Percentiles rank a stretch among this genome's conserved stretches.
These are phyloP conservation scores for Polypedilum vanderplanki DNA, from an alignment of 1,140 invertebrate genomes.

Conservation along the genomic window DNA sequence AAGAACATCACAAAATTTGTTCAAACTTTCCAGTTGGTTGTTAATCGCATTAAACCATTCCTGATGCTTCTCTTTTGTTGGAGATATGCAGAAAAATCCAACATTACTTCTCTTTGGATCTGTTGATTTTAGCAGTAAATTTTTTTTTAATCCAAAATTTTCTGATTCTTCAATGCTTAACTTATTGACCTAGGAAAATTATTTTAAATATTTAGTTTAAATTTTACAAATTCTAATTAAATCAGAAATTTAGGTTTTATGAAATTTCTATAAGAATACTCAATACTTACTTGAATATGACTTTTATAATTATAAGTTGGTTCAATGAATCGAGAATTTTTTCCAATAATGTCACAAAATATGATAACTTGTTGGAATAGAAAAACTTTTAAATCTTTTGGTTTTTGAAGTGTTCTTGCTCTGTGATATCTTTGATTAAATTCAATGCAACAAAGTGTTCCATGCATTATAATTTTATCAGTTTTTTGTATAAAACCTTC, in stretches of 20 bases:
- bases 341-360: slow-evolving; percentile 89
- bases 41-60: slow-evolving; percentile 80
- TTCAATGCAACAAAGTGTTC: slow-evolving; percentile 76
- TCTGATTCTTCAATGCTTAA: slow-evolving; percentile 61
- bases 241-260: background rate
- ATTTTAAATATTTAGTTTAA: background rate
- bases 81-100: slow-evolving; percentile 67
- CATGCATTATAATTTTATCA: slow-evolving; percentile 90
- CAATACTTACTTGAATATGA: slow-evolving; percentile 78
- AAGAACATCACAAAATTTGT: too few relatives aligned
- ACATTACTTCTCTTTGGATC: slow-evolving; percentile 67
- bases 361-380: slow-evolving; percentile 98
- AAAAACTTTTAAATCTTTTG: slow-evolving; percentile 91
- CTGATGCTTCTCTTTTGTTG: slow-evolving; percentile 54
- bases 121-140: slow-evolving; percentile 76
- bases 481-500: slow-evolving; percentile 97
- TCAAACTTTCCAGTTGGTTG: slow-evolving; percentile 65
- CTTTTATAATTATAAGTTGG: slow-evolving; percentile 95
- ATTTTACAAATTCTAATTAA: background rate
- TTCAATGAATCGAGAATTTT: slow-evolving; percentile 89
- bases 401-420: slow-evolving; percentile 50
- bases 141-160: slow-evolving; percentile 46
- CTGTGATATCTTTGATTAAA: slow-evolving; percentile 48
- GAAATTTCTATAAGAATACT: too few relatives aligned
- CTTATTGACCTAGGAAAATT: slow-evolving; percentile 82